Conservation (phyloP, 2,113 vertebrate genomes). For the Tenrec ecaudatus region DNA sequence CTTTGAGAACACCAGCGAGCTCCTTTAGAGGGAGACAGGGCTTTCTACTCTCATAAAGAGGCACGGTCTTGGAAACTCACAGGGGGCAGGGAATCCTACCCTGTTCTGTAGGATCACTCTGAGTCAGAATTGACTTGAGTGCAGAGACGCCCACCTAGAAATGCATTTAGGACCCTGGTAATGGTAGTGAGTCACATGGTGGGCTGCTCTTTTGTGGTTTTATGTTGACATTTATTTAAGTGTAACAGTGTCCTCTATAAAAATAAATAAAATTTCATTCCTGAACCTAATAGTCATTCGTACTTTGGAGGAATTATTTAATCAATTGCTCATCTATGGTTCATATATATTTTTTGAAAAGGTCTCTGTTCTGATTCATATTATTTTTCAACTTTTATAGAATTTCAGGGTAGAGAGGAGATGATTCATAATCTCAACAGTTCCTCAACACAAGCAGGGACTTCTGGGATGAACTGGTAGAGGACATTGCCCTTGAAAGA, state of each 20-base stretch:
- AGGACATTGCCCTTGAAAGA: conserved; percentile 62
- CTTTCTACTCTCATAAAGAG: no score
- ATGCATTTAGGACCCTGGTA: no score
- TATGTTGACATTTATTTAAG: no score
- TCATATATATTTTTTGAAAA: background rate
- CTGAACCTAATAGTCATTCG: conserved; percentile 15
- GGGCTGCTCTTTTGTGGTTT: no score
- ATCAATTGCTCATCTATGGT: background rate
- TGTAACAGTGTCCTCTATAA: conserved; percentile 16
- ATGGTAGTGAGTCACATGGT: no score
- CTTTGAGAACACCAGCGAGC: no score
- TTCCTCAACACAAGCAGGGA: background rate
- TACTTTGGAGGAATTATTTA: conserved; percentile 24
- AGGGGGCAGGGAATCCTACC: no score
- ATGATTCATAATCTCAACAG: background rate
- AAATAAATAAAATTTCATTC: conserved; percentile 15
- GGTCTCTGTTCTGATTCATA: conserved; percentile 3
- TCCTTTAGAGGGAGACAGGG: no score
- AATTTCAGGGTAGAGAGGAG: background rate
- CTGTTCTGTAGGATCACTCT: no score
- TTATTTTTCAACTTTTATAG: conserved; percentile 11
- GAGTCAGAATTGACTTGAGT: no score
- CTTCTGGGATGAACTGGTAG: conserved; percentile 37
- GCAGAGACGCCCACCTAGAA: no score
- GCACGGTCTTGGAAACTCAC: no score